phyloP scores from a whole-genome alignment of 2,888 invertebrate genomes.

The Orchesella flavescens region DNA sequence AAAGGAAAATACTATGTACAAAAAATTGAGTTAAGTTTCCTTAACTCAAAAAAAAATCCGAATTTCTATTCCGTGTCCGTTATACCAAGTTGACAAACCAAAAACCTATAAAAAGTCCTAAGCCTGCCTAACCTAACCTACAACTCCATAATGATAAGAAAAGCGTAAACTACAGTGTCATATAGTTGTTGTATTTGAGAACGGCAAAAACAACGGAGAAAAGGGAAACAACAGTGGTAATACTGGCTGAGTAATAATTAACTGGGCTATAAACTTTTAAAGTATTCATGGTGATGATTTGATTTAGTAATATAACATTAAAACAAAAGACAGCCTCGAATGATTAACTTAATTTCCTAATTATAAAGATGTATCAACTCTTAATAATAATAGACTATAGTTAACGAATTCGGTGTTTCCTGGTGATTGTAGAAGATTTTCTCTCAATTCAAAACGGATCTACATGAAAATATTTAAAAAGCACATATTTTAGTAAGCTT shows the following conservation, averaged over 20 bases:
- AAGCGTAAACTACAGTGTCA: slow-evolving; percentile 38
- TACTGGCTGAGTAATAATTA: neutral
- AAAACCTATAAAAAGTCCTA: slow-evolving; percentile 18
- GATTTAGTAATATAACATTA: no score
- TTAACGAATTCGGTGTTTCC: no score
- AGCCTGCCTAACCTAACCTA: slow-evolving; percentile 58
- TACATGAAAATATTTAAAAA: no score
- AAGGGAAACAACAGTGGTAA: neutral
- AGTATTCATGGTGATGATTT: no score
- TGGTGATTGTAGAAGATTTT: no score
- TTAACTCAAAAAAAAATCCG: neutral
- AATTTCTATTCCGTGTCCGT: neutral
- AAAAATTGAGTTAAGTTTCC: slow-evolving; percentile 1
- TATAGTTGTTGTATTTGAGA: slow-evolving; percentile 12
- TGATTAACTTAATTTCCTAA: no score
- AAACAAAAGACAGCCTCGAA: no score
- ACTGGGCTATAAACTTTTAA: no score
- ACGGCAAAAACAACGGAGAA: slow-evolving; percentile 35
- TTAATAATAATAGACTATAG: no score
- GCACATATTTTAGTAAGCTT: no score
- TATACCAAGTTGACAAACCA: neutral
- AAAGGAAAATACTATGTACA: neutral
- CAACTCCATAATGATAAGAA: slow-evolving; percentile 50
- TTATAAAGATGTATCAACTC: no score
- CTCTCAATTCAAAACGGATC: no score